Evolutionary conservation across 1,140 invertebrate species (phyloP), one percentile per base, ranked within the genome.

Genomic region (Branchinecta lindahli): DNA sequence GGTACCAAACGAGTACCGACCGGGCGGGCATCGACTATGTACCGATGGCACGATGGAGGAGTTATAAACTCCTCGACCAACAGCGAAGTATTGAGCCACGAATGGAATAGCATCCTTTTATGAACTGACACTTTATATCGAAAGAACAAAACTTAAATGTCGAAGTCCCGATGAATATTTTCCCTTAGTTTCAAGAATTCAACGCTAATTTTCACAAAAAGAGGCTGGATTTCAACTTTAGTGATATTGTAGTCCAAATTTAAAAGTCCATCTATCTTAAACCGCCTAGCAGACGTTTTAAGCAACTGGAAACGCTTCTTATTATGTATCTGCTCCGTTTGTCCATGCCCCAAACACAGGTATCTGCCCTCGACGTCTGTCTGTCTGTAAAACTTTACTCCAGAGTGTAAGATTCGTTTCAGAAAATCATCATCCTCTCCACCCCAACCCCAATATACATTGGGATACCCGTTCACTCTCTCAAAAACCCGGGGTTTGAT

Each of bases 371-470:
- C 86, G 69, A 87, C 87, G 66, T 87, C 84, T 9, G 91, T 89
- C 80, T 93, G 94, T 72, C 93, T 83, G 45, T 88, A 87, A 77
- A 94, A 90, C 78, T 90, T 88, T 66, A 90, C 84, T 65, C 87
- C 86, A 73, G 86, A 84, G 75, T 86, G 85, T 73, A 86, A 86
- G 73, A 94, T 85, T 75, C 90, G 84, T 78, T 90, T 90, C 46
- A 87, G 87, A 89, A 94, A 91, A 77, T 95, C 92, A 77, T 94
- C 92, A 78, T 95, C 92, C 79, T 95, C 92, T 21, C 88, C 91
- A 45, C 92, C 92, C 91, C 91, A 94, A 9, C 91, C 92, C 88
- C 91, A 94, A 79, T 90, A 95, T 46, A 87, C 86, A 77, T 95
- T 95, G 45, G 90, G 91, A 81, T 93, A 95, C 0, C 92, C 92